Evolutionary conservation across 2,797 vertebrate genomes (phyloP), one percentile per base, ranked within the genome.

Genomic region (Moxostoma hubbsi): DNA sequence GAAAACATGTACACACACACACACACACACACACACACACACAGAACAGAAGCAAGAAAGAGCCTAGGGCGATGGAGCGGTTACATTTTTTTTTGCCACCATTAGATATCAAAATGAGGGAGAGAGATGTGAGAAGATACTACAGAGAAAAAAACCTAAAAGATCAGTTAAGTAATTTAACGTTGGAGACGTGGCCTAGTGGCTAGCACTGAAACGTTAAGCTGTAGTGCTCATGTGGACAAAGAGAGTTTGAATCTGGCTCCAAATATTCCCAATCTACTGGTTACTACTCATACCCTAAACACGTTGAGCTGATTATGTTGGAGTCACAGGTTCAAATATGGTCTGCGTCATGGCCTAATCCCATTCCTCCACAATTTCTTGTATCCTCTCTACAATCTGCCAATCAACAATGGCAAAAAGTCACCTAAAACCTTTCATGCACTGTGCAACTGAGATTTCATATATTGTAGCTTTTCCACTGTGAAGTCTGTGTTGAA

Each of bases 61-160:
- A 68, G 80, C 84, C 75, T 10, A 36, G 75, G 69, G 85, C 77
- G 51, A 57, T 73, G 73, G 68, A 81, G 70, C 59, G 18, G 8
- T 74, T 77, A 78, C 81, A 83, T 81, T 84, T 79, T 24, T 24
- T 24, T 81, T 83, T 79, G 79, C 61, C 61, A 53, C 67, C 73
- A 72, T 75, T 75, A 57, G 64, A 83, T 58, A 81, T 75, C 67
- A 72, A 80, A 67, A 81, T 61, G 66, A 24, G 58, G 70, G 66
- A 57, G 54, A 82, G 49, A 62, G 61, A 62, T 1, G 24, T 24
- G 46, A 43, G 6, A 55, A 16, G 24, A 24, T 24, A 24, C 24
- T 24, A 24, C 13, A 24, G 72, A 68, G 18, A 54, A 47, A 51
- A 47, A 72, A 63, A 47, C 54, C 45, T 46, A 66, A 61, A 57